phyloP scores from a whole-genome alignment of 2,888 invertebrate genomes.

The Polietes domitor region DNA sequence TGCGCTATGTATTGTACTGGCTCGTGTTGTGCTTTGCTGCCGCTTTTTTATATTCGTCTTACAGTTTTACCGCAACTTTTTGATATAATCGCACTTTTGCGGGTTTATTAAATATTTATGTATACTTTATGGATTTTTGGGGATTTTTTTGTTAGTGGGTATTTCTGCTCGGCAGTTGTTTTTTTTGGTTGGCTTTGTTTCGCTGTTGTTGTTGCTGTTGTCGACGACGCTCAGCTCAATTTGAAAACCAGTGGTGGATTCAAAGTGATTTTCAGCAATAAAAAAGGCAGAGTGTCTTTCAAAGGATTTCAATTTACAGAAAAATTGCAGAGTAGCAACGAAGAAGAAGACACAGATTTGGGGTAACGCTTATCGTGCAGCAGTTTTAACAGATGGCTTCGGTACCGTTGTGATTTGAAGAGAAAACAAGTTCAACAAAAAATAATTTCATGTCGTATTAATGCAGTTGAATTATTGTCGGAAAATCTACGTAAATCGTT shows the following conservation, averaged over 20 bases:
- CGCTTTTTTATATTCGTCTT: constrained; percentile 40
- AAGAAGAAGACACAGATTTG: background rate
- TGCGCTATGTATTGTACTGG: constrained; percentile 6
- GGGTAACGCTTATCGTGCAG: background rate
- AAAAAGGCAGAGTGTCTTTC: constrained; percentile 24
- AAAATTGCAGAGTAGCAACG: background rate
- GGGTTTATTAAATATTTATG: constrained; percentile 66
- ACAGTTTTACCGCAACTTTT: constrained; percentile 57
- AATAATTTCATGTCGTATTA: too few relatives aligned
- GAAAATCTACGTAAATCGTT: too few relatives aligned
- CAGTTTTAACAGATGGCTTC: background rate
- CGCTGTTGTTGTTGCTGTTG: constrained; percentile 2
- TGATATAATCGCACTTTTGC: constrained; percentile 63
- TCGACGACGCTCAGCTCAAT: background rate
- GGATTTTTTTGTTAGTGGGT: constrained; percentile 37
- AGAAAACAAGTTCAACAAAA: too few relatives aligned
- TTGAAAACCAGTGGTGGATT: constrained; percentile 30
- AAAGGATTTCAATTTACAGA: constrained; percentile 32
- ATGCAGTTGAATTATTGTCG: too few relatives aligned
- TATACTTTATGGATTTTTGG: constrained; percentile 60
- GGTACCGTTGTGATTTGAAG: too few relatives aligned
- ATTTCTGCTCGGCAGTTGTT: background rate
- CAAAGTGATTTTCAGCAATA: constrained; percentile 22
- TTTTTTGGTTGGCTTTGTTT: too few relatives aligned
- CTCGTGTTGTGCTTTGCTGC: background rate